Evolutionary conservation across 2,888 invertebrate species (phyloP), one percentile per base, ranked within the genome.

Genomic region (Gisinianus flammeolus): DNA sequence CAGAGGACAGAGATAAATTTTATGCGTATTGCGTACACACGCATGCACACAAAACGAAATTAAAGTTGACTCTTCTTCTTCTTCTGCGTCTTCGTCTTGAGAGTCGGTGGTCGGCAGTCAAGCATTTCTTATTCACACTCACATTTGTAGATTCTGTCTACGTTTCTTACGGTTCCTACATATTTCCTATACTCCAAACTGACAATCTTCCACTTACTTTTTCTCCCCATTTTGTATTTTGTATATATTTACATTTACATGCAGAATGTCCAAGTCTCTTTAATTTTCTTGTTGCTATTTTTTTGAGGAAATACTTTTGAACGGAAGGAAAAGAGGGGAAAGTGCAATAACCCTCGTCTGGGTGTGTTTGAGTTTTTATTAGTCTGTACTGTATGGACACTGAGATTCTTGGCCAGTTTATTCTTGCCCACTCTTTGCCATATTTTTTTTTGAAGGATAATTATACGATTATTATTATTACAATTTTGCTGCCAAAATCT

Each of bases 71-170:
- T 44, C 35, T 35, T 35, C 6, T 35, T 12, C 35, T 35, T 5
- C 12, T 12, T 35, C 35, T 5, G 35, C 35, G 5, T 12, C 3
- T 44, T 6, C 6, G 44, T 44, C 8, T 44, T 44, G 44, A 19
- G 19, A 16, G 44, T 44, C 19, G 67, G 33, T 33, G 30, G 67
- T 67, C 62, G 31, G 67, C 67, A 67, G 33, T 67, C n/a, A 67
- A 67, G 31, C 67, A 67, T 67, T 67, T 67, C 67, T 1, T 19
- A 31, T 62, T 62, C 44, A 44, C 44, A 44, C 2, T 44, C 8
- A 44, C 35, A 35, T 35, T n/a, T 35, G 35, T 35, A 44, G 1
- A 44, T 44, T 44, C 2, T 35, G 35, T 35, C 12, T 12, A 35
- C 19, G 6, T 44, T 16, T 44, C 44, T 44, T 44, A 12, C 44